Base-by-base conservation (phyloP, 2,113 vertebrate species). In the Centropus bengalensis region DNA sequence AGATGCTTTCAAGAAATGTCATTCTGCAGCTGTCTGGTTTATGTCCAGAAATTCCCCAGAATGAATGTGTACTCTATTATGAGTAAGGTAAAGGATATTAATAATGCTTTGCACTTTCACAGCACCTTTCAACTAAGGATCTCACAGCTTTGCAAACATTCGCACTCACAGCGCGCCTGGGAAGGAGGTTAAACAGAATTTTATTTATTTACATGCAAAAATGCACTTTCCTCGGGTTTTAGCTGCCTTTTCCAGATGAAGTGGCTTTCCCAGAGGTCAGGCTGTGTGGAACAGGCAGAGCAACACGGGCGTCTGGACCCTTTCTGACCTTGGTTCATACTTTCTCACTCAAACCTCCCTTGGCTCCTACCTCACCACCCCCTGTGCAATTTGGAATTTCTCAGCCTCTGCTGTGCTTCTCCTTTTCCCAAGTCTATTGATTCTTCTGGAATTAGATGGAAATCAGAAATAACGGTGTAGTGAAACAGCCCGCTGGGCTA, bases 1-100 rank as follows among this genome's bases (percentile, higher is more conserved):
- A 88, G 89, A 96, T 91, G 94, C 94, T 97, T 97, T 96, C 96
- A 97, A 92, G 97, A 94, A 70, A 76, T 95, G 97, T 94, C 95
- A 93, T 85, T 97, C 77, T 87, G 82, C 95, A 97, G 96, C 94
- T 96, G 94, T 91, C 96, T 97, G 97, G 93, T 97, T 96, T 96
- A 76, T 95, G 88, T 96, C 96, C 92, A 97, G 92, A 77, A 94
- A 91, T 92, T 87, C 94, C 92, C 91, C 91, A 49, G 91, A 70
- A 94, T 84, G 87, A 96, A 93, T 82, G 76, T 73, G 56, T 26
- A 63, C 86, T 79, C 91, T 94, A 60, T 89, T 75, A 88, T 38
- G 71, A 79, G 89, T 17, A 89, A 96, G 97, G 96, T 94, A 95
- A 86, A 94, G 92, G 91, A 94, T 95, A 95, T 96, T 94, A 96